phyloP scores from a whole-genome alignment of 2,797 vertebrate species.

The Meriones psammophilus region DNA sequence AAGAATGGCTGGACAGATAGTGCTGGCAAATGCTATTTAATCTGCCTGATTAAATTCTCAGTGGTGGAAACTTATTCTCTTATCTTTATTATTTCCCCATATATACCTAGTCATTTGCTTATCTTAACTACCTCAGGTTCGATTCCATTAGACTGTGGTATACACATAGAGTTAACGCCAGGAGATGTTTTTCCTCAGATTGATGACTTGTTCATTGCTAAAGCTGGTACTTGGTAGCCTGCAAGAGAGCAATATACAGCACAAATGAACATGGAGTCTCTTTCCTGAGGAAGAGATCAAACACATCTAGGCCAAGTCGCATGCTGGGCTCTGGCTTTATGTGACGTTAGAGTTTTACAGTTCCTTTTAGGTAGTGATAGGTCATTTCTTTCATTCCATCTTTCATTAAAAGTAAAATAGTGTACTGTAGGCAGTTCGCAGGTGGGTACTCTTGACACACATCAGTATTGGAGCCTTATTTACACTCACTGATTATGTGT shows the following conservation, averaged over 20 bases:
- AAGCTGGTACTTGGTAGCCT: conserved; percentile 62
- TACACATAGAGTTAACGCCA: conserved; percentile 74
- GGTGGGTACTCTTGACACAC: not conserved
- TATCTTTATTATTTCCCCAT: conserved; percentile 83
- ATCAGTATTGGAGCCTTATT: not conserved
- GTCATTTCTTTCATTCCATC: not conserved
- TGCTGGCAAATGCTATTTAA: conserved; percentile 75
- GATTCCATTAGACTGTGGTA: conserved; percentile 65
- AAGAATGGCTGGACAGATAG: conserved; percentile 70
- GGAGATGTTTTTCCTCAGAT: conserved; percentile 58
- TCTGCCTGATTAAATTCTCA: conserved; percentile 76
- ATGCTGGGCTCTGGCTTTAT: conserved; percentile 27
- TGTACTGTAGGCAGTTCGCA: not conserved
- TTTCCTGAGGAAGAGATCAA: conserved; percentile 61
- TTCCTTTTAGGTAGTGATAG: not conserved
- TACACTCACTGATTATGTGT: not conserved
- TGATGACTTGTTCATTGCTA: conserved; percentile 64
- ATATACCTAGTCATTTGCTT: conserved; percentile 76
- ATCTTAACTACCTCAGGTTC: conserved; percentile 75
- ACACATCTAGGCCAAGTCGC: not conserved
- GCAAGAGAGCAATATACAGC: conserved; percentile 21
- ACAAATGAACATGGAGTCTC: conserved; percentile 46
- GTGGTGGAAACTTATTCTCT: conserved; percentile 78
- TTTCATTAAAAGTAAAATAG: conserved; percentile 1
- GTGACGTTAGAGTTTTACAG: not conserved